Evolutionary conservation across 2,888 invertebrate genomes (phyloP).

Genomic region (Trichogramma evanescens): DNA sequence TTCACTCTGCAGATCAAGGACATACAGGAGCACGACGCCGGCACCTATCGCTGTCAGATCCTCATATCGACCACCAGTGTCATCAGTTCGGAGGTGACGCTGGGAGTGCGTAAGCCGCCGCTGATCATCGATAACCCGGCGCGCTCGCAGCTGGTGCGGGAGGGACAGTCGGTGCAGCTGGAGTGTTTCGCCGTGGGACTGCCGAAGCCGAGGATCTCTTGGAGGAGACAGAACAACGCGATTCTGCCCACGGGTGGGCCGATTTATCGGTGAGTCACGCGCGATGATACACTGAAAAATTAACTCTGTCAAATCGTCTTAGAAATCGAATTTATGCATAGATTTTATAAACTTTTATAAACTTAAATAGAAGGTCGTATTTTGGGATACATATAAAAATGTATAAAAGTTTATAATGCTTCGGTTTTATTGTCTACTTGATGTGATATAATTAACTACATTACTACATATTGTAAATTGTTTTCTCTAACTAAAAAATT

Average conservation of each 20-base stretch:
- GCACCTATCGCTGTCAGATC: conserved; percentile 80
- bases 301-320: too few species aligned
- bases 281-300: too few species aligned
- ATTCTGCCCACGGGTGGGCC: conserved; percentile 78
- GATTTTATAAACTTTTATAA: too few species aligned
- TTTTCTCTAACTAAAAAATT: too few species aligned
- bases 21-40: conserved; percentile 88
- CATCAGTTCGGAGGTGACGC: conserved; percentile 74
- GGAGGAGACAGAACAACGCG: not conserved
- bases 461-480: too few species aligned
- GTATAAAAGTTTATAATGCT: too few species aligned
- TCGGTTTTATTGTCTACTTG: too few species aligned
- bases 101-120: conserved; percentile 79
- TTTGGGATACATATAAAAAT: too few species aligned
- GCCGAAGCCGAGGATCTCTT: not conserved
- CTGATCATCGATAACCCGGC: conserved; percentile 90
- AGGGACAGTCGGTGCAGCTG: conserved; percentile 1
- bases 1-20: conserved; percentile 79
- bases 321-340: too few species aligned
- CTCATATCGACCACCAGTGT: conserved; percentile 73
- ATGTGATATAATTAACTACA: too few species aligned
- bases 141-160: conserved; percentile 67
- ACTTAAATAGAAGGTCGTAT: too few species aligned
- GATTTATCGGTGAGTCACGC: conserved; percentile 57
- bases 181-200: not conserved